phyloP scores from a whole-genome alignment of 2,888 invertebrate genomes.

The Galerucella nymphaeae region DNA sequence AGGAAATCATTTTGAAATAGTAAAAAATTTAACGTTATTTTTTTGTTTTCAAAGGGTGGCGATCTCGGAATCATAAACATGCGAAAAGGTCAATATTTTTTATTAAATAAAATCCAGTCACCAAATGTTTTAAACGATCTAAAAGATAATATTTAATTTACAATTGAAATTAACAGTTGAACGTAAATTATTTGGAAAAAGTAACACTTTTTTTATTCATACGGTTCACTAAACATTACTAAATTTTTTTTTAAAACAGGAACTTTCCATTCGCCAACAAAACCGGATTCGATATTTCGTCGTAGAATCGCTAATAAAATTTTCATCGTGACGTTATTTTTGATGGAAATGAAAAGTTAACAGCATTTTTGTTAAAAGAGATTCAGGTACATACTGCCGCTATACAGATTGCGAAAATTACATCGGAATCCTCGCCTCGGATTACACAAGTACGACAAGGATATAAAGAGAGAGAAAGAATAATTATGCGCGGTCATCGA shows the following conservation, averaged over 20 bases:
- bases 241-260: conserved; percentile 16
- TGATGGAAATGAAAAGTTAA: conserved; percentile 30
- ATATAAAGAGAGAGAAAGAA: too few species aligned
- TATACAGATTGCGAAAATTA: too few species aligned
- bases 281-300: neutral
- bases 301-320: neutral
- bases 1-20: too few species aligned
- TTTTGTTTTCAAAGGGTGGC: neutral
- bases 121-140: neutral
- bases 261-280: conserved; percentile 25
- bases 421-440: too few species aligned
- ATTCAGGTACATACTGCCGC: conserved; percentile 61
- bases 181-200: conserved; percentile 1
- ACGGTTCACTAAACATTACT: conserved; percentile 24
- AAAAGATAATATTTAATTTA: conserved; percentile 12
- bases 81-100: neutral
- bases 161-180: conserved; percentile 14
- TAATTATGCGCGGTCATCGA: too few species aligned
- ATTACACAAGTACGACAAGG: too few species aligned
- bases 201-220: conserved; percentile 1
- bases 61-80: conserved; percentile 8
- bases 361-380: conserved; percentile 40
- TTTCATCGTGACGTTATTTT: neutral
- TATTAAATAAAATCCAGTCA: conserved; percentile 8
- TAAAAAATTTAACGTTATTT: too few species aligned